Evolutionary conservation across 2,113 vertebrate species (phyloP).

Genomic region (Leucosticte australis): DNA sequence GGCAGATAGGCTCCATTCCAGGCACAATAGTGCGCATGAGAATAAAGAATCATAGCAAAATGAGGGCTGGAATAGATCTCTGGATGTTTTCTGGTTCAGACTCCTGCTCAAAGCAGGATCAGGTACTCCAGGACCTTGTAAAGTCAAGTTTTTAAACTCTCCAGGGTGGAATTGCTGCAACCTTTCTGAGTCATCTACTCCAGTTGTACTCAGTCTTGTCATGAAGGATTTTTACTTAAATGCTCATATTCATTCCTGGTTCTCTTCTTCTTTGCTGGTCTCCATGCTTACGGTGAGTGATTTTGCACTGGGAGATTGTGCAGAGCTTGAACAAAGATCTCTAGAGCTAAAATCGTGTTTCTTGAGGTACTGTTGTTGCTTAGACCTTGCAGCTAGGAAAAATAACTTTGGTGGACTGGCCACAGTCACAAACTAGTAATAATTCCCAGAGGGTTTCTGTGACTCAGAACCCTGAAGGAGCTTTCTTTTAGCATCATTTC

Average conservation of each 20-base stretch:
- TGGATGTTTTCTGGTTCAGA: not conserved
- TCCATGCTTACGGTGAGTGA: not conserved
- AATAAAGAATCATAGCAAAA: not conserved
- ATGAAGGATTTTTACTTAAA: not conserved
- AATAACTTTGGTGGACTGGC: not conserved
- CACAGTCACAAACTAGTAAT: not conserved
- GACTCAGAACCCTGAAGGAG: not conserved
- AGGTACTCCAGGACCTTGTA: not conserved
- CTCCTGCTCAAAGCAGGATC: not conserved
- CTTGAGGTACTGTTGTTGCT: not conserved
- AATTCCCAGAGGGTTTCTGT: not conserved
- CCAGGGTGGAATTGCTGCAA: not conserved
- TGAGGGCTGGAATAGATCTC: not conserved
- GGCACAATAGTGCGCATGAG: not conserved
- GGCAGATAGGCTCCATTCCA: not conserved
- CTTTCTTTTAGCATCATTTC: not conserved
- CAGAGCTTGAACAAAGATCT: not conserved
- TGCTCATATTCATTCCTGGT: not conserved
- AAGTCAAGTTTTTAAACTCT: not conserved
- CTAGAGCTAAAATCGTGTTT: not conserved
- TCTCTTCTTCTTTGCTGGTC: not conserved
- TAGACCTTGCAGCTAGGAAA: not conserved
- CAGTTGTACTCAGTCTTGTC: not conserved
- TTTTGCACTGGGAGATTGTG: not conserved
- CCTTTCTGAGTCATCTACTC: not conserved